Conservation (phyloP, 2,113 vertebrate genomes). For the Oreochromis aureus region DNA sequence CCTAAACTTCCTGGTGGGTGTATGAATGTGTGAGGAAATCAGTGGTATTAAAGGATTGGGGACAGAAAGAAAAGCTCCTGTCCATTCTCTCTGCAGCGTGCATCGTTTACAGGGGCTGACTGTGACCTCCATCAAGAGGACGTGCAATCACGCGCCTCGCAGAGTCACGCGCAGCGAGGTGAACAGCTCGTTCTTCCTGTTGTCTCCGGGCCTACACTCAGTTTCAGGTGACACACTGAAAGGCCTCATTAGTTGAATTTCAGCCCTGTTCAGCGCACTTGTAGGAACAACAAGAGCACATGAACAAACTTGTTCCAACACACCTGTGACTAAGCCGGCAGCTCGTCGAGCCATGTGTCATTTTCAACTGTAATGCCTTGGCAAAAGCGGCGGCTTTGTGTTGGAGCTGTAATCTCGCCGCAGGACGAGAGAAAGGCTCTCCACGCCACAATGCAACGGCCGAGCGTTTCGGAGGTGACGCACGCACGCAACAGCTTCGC, state of each 20-base stretch:
- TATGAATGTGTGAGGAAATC: conserved; percentile 42
- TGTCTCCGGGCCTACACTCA: not conserved
- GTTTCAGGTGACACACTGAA: conserved; percentile 26
- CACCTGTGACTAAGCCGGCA: conserved; percentile 52
- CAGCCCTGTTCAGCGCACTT: conserved; percentile 2
- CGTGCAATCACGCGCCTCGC: not conserved
- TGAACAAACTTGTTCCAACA: conserved; percentile 54
- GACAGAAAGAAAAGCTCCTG: not conserved
- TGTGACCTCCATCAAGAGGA: not conserved
- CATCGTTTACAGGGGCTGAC: not conserved
- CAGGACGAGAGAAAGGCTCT: not conserved
- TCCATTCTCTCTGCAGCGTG: not conserved
- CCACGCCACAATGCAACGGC: not conserved
- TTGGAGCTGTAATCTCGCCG: not conserved
- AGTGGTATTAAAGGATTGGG: conserved; percentile 36
- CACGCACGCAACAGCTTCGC: conserved; percentile 29
- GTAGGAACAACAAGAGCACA: conserved; percentile 13
- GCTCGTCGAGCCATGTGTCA: conserved; percentile 33
- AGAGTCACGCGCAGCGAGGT: not conserved
- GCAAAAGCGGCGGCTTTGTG: not conserved
- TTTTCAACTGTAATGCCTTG: not conserved
- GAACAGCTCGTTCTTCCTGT: not conserved
- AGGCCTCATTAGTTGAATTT: not conserved
- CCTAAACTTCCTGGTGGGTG: conserved; percentile 37
- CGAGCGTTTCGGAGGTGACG: conserved; percentile 22